A percentile compares a stretch with the other conserved stretches of the same genome.
phyloP scores from a whole-genome alignment of 2,888 invertebrate species.

The Linnaemya vulpina region DNA sequence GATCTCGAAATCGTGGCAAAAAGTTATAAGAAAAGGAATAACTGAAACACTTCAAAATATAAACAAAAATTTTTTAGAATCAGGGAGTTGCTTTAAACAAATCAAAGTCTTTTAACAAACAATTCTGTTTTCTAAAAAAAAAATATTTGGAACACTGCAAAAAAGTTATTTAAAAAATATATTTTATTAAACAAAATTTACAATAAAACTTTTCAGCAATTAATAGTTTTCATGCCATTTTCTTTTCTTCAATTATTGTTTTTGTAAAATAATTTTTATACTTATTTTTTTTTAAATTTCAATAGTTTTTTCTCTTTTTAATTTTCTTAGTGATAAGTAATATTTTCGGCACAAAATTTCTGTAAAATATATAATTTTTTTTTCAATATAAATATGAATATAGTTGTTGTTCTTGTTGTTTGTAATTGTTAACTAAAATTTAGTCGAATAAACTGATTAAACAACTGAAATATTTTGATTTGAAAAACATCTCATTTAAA shows the following conservation, averaged over 20 bases:
- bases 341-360: constrained; percentile 71
- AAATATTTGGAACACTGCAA: constrained; percentile 63
- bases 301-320: constrained; percentile 15
- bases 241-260: constrained; percentile 22
- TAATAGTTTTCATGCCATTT: constrained; percentile 27
- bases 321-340: constrained; percentile 53
- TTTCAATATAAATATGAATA: constrained; percentile 70
- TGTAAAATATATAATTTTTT: constrained; percentile 53
- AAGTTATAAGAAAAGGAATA: not conserved
- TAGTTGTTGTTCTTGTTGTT: constrained; percentile 73
- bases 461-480: constrained; percentile 52
- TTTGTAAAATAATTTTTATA: constrained; percentile 28
- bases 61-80: constrained; percentile 34
- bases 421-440: constrained; percentile 68
- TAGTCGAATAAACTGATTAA: constrained; percentile 53
- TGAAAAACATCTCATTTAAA: constrained; percentile 57
- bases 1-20: constrained; percentile 16
- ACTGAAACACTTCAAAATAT: constrained; percentile 22
- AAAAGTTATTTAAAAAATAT: constrained; percentile 54
- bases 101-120: constrained; percentile 28
- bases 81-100: constrained; percentile 28
- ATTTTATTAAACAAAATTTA: constrained; percentile 50
- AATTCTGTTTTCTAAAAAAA: constrained; percentile 16
- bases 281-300: constrained; percentile 17
- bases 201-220: constrained; percentile 60